A percentile compares a stretch with the other conserved stretches of the same genome.
Evolutionary conservation across 2,888 invertebrate genomes (phyloP).

Genomic region (Pyrochroa serraticornis): DNA sequence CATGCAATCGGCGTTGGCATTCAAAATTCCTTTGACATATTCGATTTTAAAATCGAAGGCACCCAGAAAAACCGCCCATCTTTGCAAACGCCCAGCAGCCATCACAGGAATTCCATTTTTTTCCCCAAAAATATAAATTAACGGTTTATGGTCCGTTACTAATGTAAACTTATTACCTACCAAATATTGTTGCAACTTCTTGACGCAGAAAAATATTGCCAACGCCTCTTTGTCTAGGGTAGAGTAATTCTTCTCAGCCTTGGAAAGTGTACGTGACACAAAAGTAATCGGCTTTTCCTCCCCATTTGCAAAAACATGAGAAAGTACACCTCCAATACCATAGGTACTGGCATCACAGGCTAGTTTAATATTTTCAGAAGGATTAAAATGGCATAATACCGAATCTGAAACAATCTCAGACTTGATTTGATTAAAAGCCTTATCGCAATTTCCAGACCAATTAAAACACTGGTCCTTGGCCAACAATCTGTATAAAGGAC

Average conservation of each 20-base stretch:
- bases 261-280: constrained; percentile 12
- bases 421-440: constrained; percentile 22
- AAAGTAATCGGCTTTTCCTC: constrained; percentile 7
- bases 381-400: constrained; percentile 20
- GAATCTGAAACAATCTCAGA: constrained; percentile 3
- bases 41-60: too few relatives aligned
- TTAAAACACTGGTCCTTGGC: constrained; percentile 15
- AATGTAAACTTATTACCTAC: constrained; percentile 15
- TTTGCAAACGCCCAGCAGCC: too few relatives aligned
- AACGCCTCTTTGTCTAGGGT: constrained; percentile 19
- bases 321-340: constrained; percentile 23
- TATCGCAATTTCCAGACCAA: constrained; percentile 26
- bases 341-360: constrained; percentile 20
- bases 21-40: too few relatives aligned
- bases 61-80: too few relatives aligned
- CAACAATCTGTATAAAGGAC: constrained; percentile 25
- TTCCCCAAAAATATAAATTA: constrained; percentile 19
- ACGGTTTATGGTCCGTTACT: constrained; percentile 22
- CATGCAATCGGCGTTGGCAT: too few relatives aligned
- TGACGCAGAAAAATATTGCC: constrained; percentile 14
- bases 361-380: constrained; percentile 15
- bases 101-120: background rate
- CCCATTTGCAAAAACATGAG: constrained; percentile 4
- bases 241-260: constrained; percentile 16
- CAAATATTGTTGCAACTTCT: constrained; percentile 19